Percentiles rank a stretch among this genome's conserved stretches.
Conservation (phyloP, 2,888 invertebrate species). For the Amphipoea oculea region DNA sequence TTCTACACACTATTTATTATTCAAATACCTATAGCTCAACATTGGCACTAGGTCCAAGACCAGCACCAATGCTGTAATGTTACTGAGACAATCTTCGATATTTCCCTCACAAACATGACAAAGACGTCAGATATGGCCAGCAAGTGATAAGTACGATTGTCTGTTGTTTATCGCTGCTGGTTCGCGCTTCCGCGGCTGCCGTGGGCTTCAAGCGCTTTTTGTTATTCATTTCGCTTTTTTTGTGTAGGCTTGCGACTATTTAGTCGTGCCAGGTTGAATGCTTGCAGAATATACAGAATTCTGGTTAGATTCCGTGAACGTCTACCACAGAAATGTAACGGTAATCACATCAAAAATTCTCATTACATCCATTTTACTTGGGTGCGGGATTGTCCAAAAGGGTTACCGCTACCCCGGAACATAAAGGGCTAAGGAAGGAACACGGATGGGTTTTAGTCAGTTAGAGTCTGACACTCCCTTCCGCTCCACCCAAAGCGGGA, state of each 20-base stretch:
- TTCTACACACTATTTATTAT: background rate
- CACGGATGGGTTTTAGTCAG: too few species aligned
- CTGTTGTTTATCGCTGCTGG: constrained; percentile 41
- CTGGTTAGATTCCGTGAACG: background rate
- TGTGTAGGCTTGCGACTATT: constrained; percentile 30
- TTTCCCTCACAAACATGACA: constrained; percentile 12
- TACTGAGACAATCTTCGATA: constrained; percentile 5
- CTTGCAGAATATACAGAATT: background rate
- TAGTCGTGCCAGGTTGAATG: background rate
- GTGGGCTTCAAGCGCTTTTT: constrained; percentile 44
- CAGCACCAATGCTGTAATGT: background rate
- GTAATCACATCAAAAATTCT: too few species aligned
- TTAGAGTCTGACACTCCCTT: too few species aligned
- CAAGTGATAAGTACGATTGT: constrained; percentile 47
- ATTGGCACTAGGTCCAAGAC: background rate
- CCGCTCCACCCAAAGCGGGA: too few species aligned
- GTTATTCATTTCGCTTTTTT: constrained; percentile 40
- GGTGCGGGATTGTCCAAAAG: too few species aligned
- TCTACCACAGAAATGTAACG: background rate
- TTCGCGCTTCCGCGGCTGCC: constrained; percentile 32
- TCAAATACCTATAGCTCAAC: background rate
- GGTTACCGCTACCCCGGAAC: too few species aligned
- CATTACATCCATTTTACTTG: too few species aligned
- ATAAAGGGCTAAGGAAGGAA: too few species aligned
- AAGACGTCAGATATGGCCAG: constrained; percentile 44